Percentiles rank a stretch among this genome's conserved stretches.
Evolutionary conservation across 2,797 vertebrate genomes (phyloP).

Genomic region (Sebastes matsubarae): DNA sequence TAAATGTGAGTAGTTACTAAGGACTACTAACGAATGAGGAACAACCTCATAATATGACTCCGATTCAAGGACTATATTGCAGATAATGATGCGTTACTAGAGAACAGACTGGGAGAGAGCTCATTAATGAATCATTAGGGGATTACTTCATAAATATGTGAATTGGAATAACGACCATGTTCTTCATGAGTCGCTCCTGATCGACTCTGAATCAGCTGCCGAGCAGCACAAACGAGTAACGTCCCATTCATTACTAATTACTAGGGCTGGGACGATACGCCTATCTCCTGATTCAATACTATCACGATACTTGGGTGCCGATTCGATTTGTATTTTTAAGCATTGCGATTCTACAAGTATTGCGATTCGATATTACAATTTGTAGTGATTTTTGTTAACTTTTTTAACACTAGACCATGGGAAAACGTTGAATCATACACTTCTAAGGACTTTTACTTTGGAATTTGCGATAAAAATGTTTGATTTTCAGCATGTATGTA

Average conservation of each 20-base stretch:
- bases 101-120: background rate
- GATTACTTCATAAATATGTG: background rate
- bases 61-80: background rate
- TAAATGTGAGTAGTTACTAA: background rate
- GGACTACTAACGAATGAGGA: background rate
- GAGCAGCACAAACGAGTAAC: background rate
- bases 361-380: too few relatives aligned
- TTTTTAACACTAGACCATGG: too few relatives aligned
- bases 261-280: too few relatives aligned
- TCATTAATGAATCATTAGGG: background rate
- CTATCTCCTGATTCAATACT: too few relatives aligned
- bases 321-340: too few relatives aligned
- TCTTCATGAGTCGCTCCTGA: background rate
- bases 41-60: background rate
- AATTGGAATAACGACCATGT: background rate
- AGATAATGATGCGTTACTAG: background rate
- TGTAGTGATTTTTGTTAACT: too few relatives aligned
- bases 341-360: too few relatives aligned
- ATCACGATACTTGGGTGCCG: too few relatives aligned
- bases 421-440: too few relatives aligned
- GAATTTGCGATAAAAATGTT: too few relatives aligned
- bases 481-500: too few relatives aligned
- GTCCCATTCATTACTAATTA: background rate
- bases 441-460: too few relatives aligned
- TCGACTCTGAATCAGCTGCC: background rate